Base-by-base conservation (phyloP, 2,113 vertebrate species). In the Syrmaticus mikado region DNA sequence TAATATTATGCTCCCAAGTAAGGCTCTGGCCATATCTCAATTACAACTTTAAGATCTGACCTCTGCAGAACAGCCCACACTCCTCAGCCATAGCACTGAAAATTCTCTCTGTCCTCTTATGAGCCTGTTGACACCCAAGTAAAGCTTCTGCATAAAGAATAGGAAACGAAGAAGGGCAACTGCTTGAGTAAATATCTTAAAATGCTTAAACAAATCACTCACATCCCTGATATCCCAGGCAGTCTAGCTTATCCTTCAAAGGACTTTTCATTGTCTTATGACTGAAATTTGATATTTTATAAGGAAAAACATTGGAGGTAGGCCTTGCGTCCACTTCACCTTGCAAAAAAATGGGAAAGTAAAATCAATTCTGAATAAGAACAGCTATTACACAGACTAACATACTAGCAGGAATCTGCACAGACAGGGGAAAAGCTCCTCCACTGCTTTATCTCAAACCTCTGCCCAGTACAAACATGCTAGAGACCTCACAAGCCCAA, bases 91-190 rank as follows among this genome's bases (percentile, higher is more conserved):
- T 60, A 89, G 68, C 38, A 53, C 72, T 8, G 10, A 13, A 8
- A 36, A 18, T 25, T 8, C 32, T 46, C 74, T 72, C 53, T 30
- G 13, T 9, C 70, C 53, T 64, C 52, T 46, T 57, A 43, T 0
- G 0, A 75, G n/a, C 27, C 43, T 7, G 30, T 0, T 8, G 25
- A 87, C 58, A 76, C 36, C n/a, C 20, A 76, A 12, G 60, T 11
- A 75, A 9, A 87, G 16, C 36, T 82, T 24, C 40, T 48, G 11
- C 22, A 16, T 11, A 45, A 79, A 52, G 61, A 89, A 87, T 5
- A 4, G 11, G 1, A 72, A 20, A 18, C 22, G 28, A 38, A 38
- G 58, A 24, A 61, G 60, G 34, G 60, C 34, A 61, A 25, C 34
- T 52, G 40, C 43, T 72, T 58, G 78, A 72, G 30, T 36, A 84